Evolutionary conservation across 2,113 vertebrate genomes (phyloP).

Genomic region (Australoheros scitulus): DNA sequence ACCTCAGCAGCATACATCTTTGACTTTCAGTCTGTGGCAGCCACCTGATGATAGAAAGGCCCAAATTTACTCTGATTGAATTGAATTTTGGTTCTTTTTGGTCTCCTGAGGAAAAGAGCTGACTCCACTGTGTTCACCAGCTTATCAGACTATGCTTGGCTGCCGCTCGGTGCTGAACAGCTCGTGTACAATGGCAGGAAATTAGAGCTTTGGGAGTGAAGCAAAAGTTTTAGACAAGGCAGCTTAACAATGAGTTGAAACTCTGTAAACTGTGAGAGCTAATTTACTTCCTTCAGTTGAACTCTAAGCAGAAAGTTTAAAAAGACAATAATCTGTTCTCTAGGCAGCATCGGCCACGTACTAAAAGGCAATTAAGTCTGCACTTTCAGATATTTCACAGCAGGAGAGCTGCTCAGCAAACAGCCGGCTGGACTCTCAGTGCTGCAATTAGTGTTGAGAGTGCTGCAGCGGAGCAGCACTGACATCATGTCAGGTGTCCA

Average conservation of each 20-base stretch:
- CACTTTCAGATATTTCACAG: background rate
- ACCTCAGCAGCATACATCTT: background rate
- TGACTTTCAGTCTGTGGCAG: background rate
- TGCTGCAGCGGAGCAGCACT: slow-evolving; percentile 26
- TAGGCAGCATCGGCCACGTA: background rate
- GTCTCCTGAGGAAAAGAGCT: background rate
- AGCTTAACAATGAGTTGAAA: background rate
- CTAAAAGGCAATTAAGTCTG: background rate
- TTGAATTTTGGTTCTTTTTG: background rate
- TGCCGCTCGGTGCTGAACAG: background rate
- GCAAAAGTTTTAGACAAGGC: background rate
- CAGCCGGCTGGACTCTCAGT: slow-evolving; percentile 27
- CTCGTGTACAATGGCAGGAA: background rate
- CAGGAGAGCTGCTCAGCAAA: slow-evolving; percentile 6
- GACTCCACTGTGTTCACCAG: background rate
- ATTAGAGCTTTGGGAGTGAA: background rate
- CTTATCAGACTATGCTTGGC: background rate
- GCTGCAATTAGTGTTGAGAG: slow-evolving; percentile 52
- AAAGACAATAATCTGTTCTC: background rate
- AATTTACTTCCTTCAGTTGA: background rate
- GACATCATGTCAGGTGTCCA: slow-evolving; percentile 27
- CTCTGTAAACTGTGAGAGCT: fast-evolving
- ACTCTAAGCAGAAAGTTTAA: background rate
- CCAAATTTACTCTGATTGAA: background rate
- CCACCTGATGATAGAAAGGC: background rate